Base-by-base conservation (phyloP, 2,113 vertebrate genomes). In the Zosterops japonicus region DNA sequence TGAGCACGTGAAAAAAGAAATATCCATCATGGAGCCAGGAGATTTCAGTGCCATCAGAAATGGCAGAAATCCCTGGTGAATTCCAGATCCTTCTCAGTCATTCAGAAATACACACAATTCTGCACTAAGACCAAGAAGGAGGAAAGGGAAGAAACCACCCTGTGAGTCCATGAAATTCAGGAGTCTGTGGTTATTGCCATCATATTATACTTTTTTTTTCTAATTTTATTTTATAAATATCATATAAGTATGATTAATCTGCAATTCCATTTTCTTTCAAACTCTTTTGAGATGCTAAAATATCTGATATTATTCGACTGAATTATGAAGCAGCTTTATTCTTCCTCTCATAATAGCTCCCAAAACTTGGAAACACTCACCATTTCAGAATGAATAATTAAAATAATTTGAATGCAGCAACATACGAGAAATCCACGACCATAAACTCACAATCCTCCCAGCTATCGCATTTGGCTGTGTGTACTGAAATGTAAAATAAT, bases 1-100 rank as follows among this genome's bases (percentile, higher is more conserved):
- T 29, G n/a, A 61, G 52, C 19, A 28, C 0, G 0, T 6, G 47
- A 63, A n/a, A 36, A 50, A 53, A 41, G 46, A 52, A 83, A 49
- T 5, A 57, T 3, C 22, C 24, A 55, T 8, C 17, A 9, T 0
- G 2, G 7, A 27, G 14, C 36, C 16, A 2, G 33, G 33, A 42
- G 57, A 49, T 13, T 36, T 12, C 44, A 44, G 7, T 15, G 63
- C 5, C 35, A 8, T 20, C 15, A 19, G 70, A 60, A 93, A 67
- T 0, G 59, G 42, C 42, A 50, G 28, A 61, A 33, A 29, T 79
- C 52, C 60, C 78, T 59, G 35, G 31, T 3, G 52, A 65, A 20
- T 9, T 31, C 8, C 41, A 23, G 4, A 19, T 13, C 49, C 71
- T 50, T 57, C 56, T 9, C 29, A 55, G 46, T 15, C 56, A 19